These are phyloP conservation scores for Pseudorasbora parva DNA, from an alignment of 2,113 vertebrate species.

Conservation along the genomic window DNA sequence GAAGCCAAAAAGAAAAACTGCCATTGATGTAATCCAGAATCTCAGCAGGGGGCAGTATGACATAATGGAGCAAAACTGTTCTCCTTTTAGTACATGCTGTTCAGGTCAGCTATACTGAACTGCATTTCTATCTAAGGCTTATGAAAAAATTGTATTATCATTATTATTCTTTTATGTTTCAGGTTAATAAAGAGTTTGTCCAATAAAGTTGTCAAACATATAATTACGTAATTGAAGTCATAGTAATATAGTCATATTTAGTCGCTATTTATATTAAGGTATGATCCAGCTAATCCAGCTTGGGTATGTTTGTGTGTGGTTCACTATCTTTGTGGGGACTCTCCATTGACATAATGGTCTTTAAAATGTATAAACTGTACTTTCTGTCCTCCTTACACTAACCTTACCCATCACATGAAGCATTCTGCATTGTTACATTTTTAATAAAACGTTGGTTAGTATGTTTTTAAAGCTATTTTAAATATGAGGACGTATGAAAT, in stretches of 20 bases:
- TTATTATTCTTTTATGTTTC: too few species aligned
- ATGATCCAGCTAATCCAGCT: neutral
- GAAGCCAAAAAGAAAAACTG: neutral
- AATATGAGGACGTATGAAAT: too few species aligned
- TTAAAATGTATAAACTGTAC: too few species aligned
- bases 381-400: too few species aligned
- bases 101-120: neutral
- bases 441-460: too few species aligned
- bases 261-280: too few species aligned
- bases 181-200: neutral
- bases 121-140: neutral
- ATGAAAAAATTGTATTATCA: neutral
- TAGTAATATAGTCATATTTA: too few species aligned
- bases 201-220: neutral
- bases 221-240: neutral
- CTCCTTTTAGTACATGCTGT: neutral
- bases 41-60: slow-evolving; percentile 55
- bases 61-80: neutral
- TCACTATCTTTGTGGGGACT: too few species aligned
- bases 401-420: too few species aligned
- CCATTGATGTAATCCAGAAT: neutral
- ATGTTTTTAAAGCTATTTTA: too few species aligned
- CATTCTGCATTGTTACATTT: too few species aligned
- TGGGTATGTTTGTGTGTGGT: neutral
- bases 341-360: too few species aligned